Base-by-base conservation (phyloP, 2,888 invertebrate genomes). In the Lycocerus yunnanus region DNA sequence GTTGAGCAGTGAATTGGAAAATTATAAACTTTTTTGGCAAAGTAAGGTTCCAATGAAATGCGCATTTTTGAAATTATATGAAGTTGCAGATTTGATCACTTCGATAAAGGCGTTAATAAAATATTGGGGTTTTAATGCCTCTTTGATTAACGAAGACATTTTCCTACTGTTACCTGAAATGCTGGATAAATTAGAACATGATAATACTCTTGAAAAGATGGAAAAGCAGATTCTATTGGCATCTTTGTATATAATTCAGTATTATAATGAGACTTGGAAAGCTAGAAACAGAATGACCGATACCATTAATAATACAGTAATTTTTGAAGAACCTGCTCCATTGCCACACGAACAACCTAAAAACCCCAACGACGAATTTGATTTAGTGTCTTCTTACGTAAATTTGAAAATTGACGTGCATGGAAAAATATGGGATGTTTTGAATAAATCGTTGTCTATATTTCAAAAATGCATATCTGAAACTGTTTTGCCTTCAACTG, bases 281-380 rank as follows among this genome's bases (percentile, higher is more conserved):
- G 74, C 73, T 6, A 79, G 80, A 13, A 74, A 74, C n/a, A 80
- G 82, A 78, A 83, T 82, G 78, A 58, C 73, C 2, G 74, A 79
- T 11, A 82, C 83, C 65, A 84, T 84, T 80, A 80, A 82, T 58
- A 79, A 75, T 60, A 79, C 78, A 2, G 70, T 68, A 14, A 72
- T 65, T 10, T 20, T 68, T 6, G 15, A 61, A 20, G 74, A 76
- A 61, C 60, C 15, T 13, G 59, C 74, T 9, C 58, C 72, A 14
- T 43, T 66, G 27, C 75, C 72, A 11, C 71, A 69, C 20, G 78
- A 78, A 58, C 15, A 73, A 11, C 75, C 71, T 15, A 74, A 71
- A 66, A 81, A 84, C 78, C 80, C 81, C 13, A 82, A 82, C 43
- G 83, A 84, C 66, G 79, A 82, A 77, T 84, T 83, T 69, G 84